Evolutionary conservation across 2,797 vertebrate species (phyloP).

Genomic region (Sebastes miniatus): DNA sequence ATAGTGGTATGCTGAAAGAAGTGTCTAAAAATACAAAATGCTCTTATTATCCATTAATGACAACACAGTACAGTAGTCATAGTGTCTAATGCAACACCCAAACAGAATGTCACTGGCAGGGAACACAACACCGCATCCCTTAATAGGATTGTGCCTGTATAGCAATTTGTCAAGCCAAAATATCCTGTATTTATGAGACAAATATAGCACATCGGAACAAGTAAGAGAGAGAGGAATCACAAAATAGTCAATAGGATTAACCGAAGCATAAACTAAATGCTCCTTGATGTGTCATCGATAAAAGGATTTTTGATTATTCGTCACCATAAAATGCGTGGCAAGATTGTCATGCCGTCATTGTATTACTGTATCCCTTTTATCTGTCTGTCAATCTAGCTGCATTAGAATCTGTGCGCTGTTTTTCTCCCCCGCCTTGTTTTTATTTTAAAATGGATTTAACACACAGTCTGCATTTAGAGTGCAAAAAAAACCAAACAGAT

Average conservation of each 20-base stretch:
- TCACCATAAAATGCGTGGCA: constrained; percentile 78
- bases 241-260: constrained; percentile 84
- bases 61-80: constrained; percentile 64
- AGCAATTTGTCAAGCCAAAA: constrained; percentile 81
- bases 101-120: constrained; percentile 75
- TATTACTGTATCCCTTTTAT: constrained; percentile 78
- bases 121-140: constrained; percentile 67
- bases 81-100: constrained; percentile 67
- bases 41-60: constrained; percentile 75
- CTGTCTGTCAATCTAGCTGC: constrained; percentile 78
- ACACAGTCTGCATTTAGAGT: constrained; percentile 74
- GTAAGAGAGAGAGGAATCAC: constrained; percentile 72
- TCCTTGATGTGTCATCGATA: constrained; percentile 84
- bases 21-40: constrained; percentile 70
- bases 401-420: constrained; percentile 68
- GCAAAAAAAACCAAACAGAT: constrained; percentile 61
- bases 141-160: constrained; percentile 78
- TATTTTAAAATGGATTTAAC: constrained; percentile 74
- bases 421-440: constrained; percentile 54
- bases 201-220: constrained; percentile 77
- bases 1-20: constrained; percentile 52
- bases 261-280: constrained; percentile 78
- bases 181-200: constrained; percentile 78
- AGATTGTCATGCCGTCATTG: constrained; percentile 80
- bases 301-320: constrained; percentile 84